A percentile compares a stretch with the other conserved stretches of the same genome.
Conservation (phyloP, 2,797 vertebrate genomes). For the Poeciliopsis turneri region DNA sequence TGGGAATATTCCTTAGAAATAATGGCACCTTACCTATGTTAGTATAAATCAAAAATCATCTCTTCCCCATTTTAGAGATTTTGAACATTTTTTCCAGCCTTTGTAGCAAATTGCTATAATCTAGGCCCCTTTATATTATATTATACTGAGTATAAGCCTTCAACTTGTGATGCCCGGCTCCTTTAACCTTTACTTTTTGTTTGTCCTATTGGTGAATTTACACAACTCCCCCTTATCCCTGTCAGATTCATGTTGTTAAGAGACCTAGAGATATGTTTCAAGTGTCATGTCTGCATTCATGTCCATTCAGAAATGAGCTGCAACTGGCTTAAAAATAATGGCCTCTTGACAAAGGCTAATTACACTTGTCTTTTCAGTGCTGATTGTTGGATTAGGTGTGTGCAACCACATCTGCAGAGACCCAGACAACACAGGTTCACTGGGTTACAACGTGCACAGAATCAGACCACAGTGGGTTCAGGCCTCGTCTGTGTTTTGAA, state of each 20-base stretch:
- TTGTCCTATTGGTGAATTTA: background rate
- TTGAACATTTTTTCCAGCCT: constrained; percentile 57
- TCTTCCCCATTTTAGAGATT: constrained; percentile 65
- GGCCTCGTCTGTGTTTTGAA: constrained; percentile 32
- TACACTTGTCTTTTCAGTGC: constrained; percentile 67
- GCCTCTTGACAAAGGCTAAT: constrained; percentile 27
- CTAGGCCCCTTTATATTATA: constrained; percentile 72
- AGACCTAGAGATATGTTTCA: constrained; percentile 20
- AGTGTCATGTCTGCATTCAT: constrained; percentile 36
- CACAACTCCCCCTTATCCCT: background rate
- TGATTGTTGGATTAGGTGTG: background rate
- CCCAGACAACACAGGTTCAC: constrained; percentile 7
- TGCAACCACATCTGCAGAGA: constrained; percentile 5
- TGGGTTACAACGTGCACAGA: constrained; percentile 17
- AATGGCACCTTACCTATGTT: constrained; percentile 81
- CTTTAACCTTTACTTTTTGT: constrained; percentile 52
- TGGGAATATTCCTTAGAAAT: constrained; percentile 79
- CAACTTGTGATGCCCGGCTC: constrained; percentile 55
- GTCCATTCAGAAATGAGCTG: constrained; percentile 29
- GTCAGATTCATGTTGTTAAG: constrained; percentile 22
- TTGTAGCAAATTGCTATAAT: constrained; percentile 82
- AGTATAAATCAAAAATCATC: constrained; percentile 60
- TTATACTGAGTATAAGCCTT: constrained; percentile 78
- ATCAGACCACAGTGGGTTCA: constrained; percentile 11
- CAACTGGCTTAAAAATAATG: constrained; percentile 25